Conservation (phyloP, 2,888 invertebrate genomes). For the Silvanus unidentatus region DNA sequence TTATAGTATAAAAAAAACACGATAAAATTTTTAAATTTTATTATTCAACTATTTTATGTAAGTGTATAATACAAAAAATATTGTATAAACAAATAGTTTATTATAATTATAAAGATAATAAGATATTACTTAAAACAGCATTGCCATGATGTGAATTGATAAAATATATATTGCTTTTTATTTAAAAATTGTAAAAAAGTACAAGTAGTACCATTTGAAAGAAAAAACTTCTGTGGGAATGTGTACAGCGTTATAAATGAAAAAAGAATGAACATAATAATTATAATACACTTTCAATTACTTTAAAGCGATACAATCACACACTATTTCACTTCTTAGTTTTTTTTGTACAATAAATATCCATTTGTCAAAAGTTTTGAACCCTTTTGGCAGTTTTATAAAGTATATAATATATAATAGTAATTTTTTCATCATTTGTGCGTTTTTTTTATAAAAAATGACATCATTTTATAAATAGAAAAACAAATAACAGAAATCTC, state of each 20-base stretch:
- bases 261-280: too few relatives aligned
- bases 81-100: slow-evolving; percentile 40
- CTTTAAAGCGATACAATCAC: slow-evolving; percentile 16
- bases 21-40: too few relatives aligned
- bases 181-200: slow-evolving; percentile 1
- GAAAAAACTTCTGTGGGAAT: slow-evolving; percentile 16
- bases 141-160: not conserved
- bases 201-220: slow-evolving; percentile 1
- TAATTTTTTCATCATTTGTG: not conserved
- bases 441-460: not conserved
- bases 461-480: not conserved
- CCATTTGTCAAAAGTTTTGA: not conserved
- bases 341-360: slow-evolving; percentile 9
- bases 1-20: too few relatives aligned
- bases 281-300: not conserved
- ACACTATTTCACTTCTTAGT: slow-evolving; percentile 3
- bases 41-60: not conserved
- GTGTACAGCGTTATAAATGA: slow-evolving; percentile 13
- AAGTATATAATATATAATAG: not conserved
- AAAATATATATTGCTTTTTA: not conserved
- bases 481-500: too few relatives aligned
- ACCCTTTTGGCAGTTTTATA: slow-evolving; percentile 2
- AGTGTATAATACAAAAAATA: slow-evolving; percentile 45
- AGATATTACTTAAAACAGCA: slow-evolving; percentile 18
- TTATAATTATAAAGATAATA: slow-evolving; percentile 25